These are phyloP conservation scores for Dipodomys ordii DNA, from an alignment of 2,113 vertebrate genomes.

Conservation along the genomic window DNA sequence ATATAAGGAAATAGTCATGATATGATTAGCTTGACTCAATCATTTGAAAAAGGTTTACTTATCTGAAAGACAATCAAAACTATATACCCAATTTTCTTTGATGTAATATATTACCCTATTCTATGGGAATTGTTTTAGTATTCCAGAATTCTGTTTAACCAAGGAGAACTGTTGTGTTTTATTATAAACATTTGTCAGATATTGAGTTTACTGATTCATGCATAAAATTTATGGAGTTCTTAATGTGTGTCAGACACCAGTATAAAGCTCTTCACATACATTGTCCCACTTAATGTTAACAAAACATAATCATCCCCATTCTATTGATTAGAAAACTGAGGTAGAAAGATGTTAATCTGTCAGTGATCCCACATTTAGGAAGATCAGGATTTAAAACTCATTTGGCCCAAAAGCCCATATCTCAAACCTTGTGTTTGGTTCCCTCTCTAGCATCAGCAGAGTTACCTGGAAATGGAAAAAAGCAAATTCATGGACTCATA, in stretches of 20 bases:
- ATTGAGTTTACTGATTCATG: constrained; percentile 10
- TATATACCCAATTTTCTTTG: constrained; percentile 7
- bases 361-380: background rate
- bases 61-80: constrained; percentile 55
- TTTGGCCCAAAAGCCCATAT: background rate
- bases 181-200: background rate
- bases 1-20: constrained; percentile 68
- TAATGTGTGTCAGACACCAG: background rate
- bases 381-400: background rate
- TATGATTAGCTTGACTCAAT: constrained; percentile 50
- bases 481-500: background rate
- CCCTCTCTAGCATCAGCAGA: background rate
- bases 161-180: background rate
- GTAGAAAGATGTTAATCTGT: background rate
- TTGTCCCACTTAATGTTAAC: constrained; percentile 8
- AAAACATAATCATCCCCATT: background rate
- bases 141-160: constrained; percentile 9
- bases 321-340: constrained; percentile 28
- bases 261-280: background rate
- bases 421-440: background rate
- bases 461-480: background rate
- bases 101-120: background rate
- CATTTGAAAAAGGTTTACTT: constrained; percentile 58
- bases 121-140: constrained; percentile 11
- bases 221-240: background rate